Base-by-base conservation (phyloP, 2,113 vertebrate genomes). In the Cavia porcellus region DNA sequence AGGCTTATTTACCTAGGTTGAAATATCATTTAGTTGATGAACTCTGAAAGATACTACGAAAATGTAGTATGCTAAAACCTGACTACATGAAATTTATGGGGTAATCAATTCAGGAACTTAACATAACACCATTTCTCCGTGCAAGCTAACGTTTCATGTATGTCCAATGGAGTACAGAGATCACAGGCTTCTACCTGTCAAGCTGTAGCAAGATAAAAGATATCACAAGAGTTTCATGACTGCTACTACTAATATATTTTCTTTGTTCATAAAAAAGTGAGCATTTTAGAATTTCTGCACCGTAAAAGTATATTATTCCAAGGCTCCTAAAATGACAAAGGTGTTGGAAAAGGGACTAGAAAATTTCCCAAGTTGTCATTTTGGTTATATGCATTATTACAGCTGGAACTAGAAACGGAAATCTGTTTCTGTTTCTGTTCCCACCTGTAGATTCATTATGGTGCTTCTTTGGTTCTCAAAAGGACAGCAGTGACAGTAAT, bases 21-120 rank as follows among this genome's bases (percentile, higher is more conserved):
- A 84, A 95, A 42, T 57, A 42, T 68, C 64, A 32, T 90, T 86
- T 96, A 98, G 28, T 94, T 47, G 19, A 30, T 87, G 86, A 96
- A 66, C 89, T 70, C 4, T 92, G 93, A 75, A 86, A 81, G 45
- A n/a, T 87, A 42, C 82, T 94, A 84, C 55, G 77, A 89, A 14
- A 75, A 97, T 66, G 90, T 96, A 25, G 17, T 66, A n/a, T 88
- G 3, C 52, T 87, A 68, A 86, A 74, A 96, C 90, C 88, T 91
- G 94, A 96, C 93, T 64, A 68, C 28, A 59, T 95, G 12, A n/a
- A 96, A 94, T 96, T 94, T 62, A 74, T 96, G 50, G 32, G 90
- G 75, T 75, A 94, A 68, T 97, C 91, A 95, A 74, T 94, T 92
- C 82, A 96, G 59, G 95, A 14, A 61, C 93, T 96, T 86, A 84